Evolutionary conservation across 2,888 invertebrate species (phyloP).

Genomic region (Rosalia funebris): DNA sequence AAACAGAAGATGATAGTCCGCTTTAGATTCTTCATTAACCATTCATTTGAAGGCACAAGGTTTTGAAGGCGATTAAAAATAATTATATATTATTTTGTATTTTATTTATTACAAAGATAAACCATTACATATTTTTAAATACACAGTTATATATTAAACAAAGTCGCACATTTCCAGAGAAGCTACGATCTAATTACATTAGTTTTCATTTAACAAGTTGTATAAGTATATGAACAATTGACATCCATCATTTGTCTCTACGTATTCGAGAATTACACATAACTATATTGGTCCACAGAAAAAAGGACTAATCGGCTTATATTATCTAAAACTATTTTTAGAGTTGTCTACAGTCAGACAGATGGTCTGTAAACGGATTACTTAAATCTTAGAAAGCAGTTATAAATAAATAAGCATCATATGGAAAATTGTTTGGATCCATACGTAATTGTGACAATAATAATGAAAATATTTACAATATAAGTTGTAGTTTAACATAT

Average conservation of each 20-base stretch:
- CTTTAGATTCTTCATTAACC: no score
- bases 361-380: no score
- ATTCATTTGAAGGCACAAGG: no score
- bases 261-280: constrained; percentile 16
- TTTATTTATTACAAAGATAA: constrained; percentile 13
- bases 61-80: no score
- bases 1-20: no score
- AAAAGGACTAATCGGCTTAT: constrained; percentile 36
- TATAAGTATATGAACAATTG: constrained; percentile 6
- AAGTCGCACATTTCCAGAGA: neutral
- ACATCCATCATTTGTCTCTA: constrained; percentile 4
- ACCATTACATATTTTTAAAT: constrained; percentile 7
- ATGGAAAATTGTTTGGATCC: no score
- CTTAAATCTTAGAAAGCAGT: no score
- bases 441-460: no score
- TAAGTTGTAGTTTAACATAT: no score
- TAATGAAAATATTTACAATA: no score
- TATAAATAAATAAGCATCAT: no score
- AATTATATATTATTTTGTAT: neutral
- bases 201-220: neutral
- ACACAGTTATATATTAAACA: neutral
- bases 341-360: no score
- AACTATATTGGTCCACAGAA: constrained; percentile 40
- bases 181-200: neutral
- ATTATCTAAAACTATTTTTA: neutral